Evolutionary conservation across 1,140 invertebrate genomes (phyloP).

Genomic region (Ptiloglossa arizonensis): DNA sequence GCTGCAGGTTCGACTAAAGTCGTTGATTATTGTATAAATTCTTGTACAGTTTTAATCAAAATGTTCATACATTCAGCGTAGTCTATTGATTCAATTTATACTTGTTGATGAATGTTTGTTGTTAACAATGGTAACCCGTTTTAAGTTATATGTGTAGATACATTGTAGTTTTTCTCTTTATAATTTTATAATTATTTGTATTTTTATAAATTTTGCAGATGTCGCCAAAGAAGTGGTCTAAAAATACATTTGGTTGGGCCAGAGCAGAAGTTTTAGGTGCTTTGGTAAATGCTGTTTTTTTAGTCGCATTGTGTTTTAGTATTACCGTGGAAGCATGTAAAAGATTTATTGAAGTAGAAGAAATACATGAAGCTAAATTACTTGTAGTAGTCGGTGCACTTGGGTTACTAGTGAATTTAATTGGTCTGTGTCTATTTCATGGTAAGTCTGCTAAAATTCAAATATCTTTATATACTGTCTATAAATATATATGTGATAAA

Average conservation of each 20-base stretch:
- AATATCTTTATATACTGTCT: too few relatives aligned
- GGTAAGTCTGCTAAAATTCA: slow-evolving; percentile 82
- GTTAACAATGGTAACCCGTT: background rate
- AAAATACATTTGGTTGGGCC: slow-evolving; percentile 97
- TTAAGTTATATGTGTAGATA: slow-evolving; percentile 26
- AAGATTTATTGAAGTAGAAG: slow-evolving; percentile 92
- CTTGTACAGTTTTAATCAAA: too few relatives aligned
- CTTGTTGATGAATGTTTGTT: background rate
- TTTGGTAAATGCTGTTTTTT: slow-evolving; percentile 94
- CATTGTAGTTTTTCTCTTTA: background rate
- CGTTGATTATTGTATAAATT: too few relatives aligned
- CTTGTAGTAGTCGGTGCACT: slow-evolving; percentile 90
- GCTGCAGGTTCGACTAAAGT: too few relatives aligned
- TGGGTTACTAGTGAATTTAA: slow-evolving; percentile 91
- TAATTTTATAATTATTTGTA: slow-evolving; percentile 1
- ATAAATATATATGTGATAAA: too few relatives aligned
- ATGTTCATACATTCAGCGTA: too few relatives aligned
- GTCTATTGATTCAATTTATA: background rate
- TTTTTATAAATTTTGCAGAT: slow-evolving; percentile 84
- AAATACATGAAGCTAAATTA: slow-evolving; percentile 90
- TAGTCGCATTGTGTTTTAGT: slow-evolving; percentile 96
- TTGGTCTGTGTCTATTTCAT: slow-evolving; percentile 92
- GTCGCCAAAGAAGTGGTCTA: slow-evolving; percentile 97
- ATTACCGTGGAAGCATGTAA: slow-evolving; percentile 95
- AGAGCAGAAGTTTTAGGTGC: slow-evolving; percentile 96